These are phyloP conservation scores for Pholis gunnellus DNA, from an alignment of 2,113 vertebrate genomes.

Conservation along the genomic window DNA sequence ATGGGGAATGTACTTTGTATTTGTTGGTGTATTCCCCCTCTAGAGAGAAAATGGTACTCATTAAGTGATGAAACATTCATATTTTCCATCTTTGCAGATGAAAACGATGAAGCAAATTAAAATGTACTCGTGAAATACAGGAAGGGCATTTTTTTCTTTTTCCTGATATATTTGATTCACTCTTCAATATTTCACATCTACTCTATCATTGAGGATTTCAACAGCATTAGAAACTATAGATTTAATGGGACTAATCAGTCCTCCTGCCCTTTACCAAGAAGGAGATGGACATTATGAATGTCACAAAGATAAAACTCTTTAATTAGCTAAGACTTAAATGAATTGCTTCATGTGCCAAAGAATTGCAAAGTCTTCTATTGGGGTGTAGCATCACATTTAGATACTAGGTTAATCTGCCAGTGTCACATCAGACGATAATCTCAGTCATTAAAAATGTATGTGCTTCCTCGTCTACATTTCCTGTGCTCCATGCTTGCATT, in stretches of 20 bases:
- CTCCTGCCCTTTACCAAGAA: constrained; percentile 57
- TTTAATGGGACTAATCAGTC: constrained; percentile 57
- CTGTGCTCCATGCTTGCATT: neutral
- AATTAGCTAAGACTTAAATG: constrained; percentile 57
- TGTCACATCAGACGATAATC: constrained; percentile 38
- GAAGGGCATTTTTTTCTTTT: neutral
- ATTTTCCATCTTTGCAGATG: neutral
- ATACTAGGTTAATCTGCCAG: constrained; percentile 40
- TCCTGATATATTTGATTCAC: neutral
- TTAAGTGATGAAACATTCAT: neutral
- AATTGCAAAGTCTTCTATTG: constrained; percentile 24
- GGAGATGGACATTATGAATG: constrained; percentile 64
- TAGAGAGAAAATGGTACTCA: neutral
- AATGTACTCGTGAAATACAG: neutral
- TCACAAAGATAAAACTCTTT: constrained; percentile 66
- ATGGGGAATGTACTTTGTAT: neutral
- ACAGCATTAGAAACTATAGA: constrained; percentile 27
- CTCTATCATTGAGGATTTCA: constrained; percentile 25
- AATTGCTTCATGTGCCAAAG: constrained; percentile 38
- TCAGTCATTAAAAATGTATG: constrained; percentile 48
- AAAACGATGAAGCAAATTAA: neutral
- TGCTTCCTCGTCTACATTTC: constrained; percentile 23
- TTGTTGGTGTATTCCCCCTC: neutral
- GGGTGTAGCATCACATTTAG: constrained; percentile 26
- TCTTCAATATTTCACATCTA: constrained; percentile 24